phyloP scores from a whole-genome alignment of 2,888 invertebrate genomes.

The Sisyra nigra region DNA sequence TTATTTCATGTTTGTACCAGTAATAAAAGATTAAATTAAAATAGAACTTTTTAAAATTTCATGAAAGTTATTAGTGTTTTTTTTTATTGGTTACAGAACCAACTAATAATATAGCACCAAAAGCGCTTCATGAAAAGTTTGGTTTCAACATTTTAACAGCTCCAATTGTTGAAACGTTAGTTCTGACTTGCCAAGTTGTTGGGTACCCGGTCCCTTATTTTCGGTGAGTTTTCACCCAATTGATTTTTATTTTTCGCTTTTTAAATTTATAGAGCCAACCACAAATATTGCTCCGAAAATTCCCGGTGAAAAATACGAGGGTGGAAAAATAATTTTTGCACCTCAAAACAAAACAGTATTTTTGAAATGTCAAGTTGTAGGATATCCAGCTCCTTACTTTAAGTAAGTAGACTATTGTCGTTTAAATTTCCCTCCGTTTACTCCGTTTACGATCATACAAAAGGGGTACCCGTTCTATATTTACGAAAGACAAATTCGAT shows the following conservation, averaged over 20 bases:
- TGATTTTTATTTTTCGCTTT: background rate
- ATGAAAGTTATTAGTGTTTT: background rate
- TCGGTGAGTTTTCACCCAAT: conserved; percentile 36
- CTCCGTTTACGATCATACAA: background rate
- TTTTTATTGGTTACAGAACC: conserved; percentile 26
- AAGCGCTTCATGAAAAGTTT: conserved; percentile 28
- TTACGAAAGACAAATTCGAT: background rate
- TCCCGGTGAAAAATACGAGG: conserved; percentile 27
- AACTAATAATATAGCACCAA: conserved; percentile 44
- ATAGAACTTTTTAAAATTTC: too few relatives aligned
- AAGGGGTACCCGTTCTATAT: background rate
- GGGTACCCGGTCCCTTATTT: conserved; percentile 56
- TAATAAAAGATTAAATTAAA: too few relatives aligned
- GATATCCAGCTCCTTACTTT: conserved; percentile 50
- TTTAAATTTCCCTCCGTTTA: background rate
- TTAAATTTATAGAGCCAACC: conserved; percentile 41
- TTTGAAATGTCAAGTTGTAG: conserved; percentile 50
- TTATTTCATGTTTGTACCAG: too few relatives aligned
- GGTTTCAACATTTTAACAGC: conserved; percentile 11
- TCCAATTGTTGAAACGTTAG: conserved; percentile 22
- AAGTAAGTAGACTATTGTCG: conserved; percentile 37
- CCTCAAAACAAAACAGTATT: conserved; percentile 29
- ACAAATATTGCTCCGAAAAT: conserved; percentile 44
- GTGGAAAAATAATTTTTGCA: conserved; percentile 18
- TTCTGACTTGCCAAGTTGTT: conserved; percentile 57